phyloP scores from a whole-genome alignment of 2,797 vertebrate genomes.

The Xiphophorus birchmanni region DNA sequence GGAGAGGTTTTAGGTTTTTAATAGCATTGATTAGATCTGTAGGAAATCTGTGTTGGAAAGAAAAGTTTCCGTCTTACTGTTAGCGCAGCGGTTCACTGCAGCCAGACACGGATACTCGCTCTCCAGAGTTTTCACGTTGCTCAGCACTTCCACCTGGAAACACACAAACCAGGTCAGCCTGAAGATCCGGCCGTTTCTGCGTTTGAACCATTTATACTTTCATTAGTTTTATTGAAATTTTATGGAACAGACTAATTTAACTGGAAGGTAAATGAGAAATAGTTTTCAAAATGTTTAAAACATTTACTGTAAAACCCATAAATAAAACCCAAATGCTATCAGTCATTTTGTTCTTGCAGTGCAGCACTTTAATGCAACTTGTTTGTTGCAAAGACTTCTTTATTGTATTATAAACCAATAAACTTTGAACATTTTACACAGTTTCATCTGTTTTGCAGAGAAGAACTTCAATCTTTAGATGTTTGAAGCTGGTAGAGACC shows the following conservation, averaged over 20 bases:
- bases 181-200: background rate
- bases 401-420: background rate
- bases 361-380: background rate
- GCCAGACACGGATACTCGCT: constrained; percentile 84
- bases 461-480: background rate
- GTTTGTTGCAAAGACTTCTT: no score
- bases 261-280: background rate
- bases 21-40: background rate
- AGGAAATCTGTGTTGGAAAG: background rate
- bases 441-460: background rate
- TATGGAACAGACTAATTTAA: background rate
- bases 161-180: background rate
- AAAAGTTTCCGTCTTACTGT: constrained; percentile 60
- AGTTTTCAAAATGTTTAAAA: background rate
- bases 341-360: no score
- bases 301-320: background rate
- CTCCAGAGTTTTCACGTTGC: constrained; percentile 72
- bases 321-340: background rate
- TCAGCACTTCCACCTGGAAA: constrained; percentile 78
- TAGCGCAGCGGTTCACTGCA: constrained; percentile 86
- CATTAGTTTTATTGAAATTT: background rate
- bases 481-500: background rate
- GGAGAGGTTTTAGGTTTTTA: background rate
- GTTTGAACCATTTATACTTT: background rate
- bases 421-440: background rate